Conservation (phyloP, 2,888 invertebrate genomes). For the Agonum fuliginosum region DNA sequence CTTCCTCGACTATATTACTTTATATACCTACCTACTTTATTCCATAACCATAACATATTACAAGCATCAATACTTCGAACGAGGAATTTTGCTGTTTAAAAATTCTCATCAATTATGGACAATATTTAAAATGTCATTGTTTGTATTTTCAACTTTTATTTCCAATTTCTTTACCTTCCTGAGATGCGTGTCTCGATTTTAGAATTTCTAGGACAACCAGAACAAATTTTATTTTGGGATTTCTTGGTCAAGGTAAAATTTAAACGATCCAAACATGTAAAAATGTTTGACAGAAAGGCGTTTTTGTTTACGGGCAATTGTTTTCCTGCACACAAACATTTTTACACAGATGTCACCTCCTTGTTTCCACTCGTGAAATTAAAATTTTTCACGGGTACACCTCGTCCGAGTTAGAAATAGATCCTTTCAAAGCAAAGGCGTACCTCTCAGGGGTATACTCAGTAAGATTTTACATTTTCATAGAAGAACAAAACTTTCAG, state of each 20-base stretch:
- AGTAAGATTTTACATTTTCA: not conserved
- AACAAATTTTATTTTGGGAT: slow-evolving; percentile 40
- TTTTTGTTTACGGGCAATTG: slow-evolving; percentile 43
- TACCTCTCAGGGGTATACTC: not conserved
- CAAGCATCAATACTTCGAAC: too few species aligned
- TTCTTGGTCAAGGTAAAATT: slow-evolving; percentile 40
- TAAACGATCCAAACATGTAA: slow-evolving; percentile 29
- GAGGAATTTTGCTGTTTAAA: too few species aligned
- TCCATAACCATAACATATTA: too few species aligned
- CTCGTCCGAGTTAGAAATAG: too few species aligned
- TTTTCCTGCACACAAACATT: slow-evolving; percentile 4
- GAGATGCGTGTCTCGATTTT: too few species aligned
- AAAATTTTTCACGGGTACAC: slow-evolving; percentile 37
- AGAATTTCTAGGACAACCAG: not conserved
- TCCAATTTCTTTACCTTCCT: too few species aligned
- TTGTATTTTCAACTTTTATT: too few species aligned
- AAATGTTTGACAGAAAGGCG: slow-evolving; percentile 42
- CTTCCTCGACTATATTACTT: too few species aligned
- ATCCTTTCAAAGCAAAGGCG: not conserved
- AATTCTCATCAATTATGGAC: too few species aligned
- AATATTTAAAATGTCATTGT: too few species aligned
- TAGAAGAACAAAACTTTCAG: not conserved
- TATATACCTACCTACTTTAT: too few species aligned
- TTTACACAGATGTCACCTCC: slow-evolving; percentile 42
- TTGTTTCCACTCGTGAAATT: slow-evolving; percentile 28